Conservation (phyloP, 2,888 invertebrate genomes). For the Coelinius sp. region DNA sequence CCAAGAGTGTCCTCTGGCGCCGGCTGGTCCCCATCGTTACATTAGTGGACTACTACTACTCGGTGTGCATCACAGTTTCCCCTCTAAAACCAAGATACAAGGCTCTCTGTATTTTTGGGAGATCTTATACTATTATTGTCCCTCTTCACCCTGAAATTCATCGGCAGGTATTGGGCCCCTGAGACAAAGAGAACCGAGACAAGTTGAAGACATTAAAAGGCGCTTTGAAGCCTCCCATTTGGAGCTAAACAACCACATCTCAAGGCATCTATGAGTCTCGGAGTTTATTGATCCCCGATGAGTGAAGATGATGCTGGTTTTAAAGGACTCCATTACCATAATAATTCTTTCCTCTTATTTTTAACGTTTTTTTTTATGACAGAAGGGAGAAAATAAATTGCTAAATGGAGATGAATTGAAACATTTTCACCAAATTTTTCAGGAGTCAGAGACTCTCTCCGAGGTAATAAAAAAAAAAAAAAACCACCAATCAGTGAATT, state of each 20-base stretch:
- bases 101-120: neutral
- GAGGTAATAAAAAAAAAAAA: constrained; percentile 37
- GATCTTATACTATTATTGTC: neutral
- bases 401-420: constrained; percentile 20
- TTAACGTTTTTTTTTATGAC: constrained; percentile 11
- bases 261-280: constrained; percentile 14
- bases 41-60: constrained; percentile 38
- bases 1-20: constrained; percentile 52
- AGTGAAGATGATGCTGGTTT: constrained; percentile 44
- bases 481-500: constrained; percentile 25
- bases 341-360: constrained; percentile 3
- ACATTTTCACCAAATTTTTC: constrained; percentile 33
- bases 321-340: neutral
- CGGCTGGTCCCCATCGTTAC: constrained; percentile 44
- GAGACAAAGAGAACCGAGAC: constrained; percentile 4
- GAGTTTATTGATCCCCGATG: constrained; percentile 60
- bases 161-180: constrained; percentile 9
- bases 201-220: constrained; percentile 42
- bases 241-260: constrained; percentile 21
- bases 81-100: neutral
- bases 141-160: neutral
- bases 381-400: constrained; percentile 25
- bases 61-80: constrained; percentile 1
- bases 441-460: constrained; percentile 1
- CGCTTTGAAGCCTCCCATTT: constrained; percentile 29